Percentiles rank a stretch among this genome's conserved stretches.
These are phyloP conservation scores for Lagothrix lagotricha DNA, from an alignment of 2,797 vertebrate species.

Conservation along the genomic window DNA sequence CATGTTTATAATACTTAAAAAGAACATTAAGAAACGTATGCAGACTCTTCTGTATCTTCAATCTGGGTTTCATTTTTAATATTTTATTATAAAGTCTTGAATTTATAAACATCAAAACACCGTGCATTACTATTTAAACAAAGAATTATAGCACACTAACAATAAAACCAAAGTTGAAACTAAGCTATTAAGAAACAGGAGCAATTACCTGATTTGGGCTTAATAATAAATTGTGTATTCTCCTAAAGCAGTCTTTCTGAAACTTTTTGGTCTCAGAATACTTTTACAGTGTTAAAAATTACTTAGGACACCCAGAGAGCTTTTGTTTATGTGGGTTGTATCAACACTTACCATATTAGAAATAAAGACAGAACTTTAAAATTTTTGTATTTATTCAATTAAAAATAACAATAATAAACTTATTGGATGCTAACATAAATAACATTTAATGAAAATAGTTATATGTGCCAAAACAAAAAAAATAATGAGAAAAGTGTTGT, in stretches of 20 bases:
- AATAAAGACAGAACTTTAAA: background rate
- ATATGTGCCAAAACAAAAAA: constrained; percentile 26
- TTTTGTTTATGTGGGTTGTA: background rate
- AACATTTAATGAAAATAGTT: constrained; percentile 16
- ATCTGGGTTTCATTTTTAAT: constrained; percentile 67
- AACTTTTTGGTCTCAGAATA: constrained; percentile 20
- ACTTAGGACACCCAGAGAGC: background rate
- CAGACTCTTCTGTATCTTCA: constrained; percentile 45
- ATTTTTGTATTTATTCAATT: constrained; percentile 7
- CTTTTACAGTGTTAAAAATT: background rate
- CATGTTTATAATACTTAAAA: constrained; percentile 63
- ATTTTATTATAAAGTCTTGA: constrained; percentile 66
- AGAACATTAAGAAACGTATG: constrained; percentile 50
- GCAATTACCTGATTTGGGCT: background rate
- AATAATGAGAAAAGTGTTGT: background rate
- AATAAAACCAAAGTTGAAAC: constrained; percentile 44
- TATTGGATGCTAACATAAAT: background rate
- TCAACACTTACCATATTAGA: background rate
- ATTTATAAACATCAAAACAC: constrained; percentile 60
- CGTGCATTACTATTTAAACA: constrained; percentile 33
- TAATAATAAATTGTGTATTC: background rate
- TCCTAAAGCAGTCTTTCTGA: background rate
- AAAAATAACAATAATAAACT: constrained; percentile 29
- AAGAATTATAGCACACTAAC: constrained; percentile 26
- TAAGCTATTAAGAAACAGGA: background rate